A percentile compares a stretch with the other conserved stretches of the same genome.
phyloP scores from a whole-genome alignment of 2,113 vertebrate genomes.

The Collichthys lucidus region DNA sequence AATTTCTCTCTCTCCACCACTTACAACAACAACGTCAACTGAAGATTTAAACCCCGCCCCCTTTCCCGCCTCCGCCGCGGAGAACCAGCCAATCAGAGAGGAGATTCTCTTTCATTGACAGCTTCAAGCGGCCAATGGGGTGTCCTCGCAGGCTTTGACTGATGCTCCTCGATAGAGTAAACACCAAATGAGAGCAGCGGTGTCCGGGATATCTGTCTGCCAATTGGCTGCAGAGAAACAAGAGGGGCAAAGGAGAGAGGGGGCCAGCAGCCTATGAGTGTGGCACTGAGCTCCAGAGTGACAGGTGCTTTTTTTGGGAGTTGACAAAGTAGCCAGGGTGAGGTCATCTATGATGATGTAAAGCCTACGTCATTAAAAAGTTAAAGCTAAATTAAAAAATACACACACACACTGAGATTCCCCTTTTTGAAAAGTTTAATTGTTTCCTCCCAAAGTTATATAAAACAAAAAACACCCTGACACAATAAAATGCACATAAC shows the following conservation, averaged over 20 bases:
- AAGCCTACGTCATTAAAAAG: slow-evolving; percentile 50
- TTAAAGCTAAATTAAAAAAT: slow-evolving; percentile 33
- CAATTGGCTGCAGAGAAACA: slow-evolving; percentile 64
- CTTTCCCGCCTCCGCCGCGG: slow-evolving; percentile 37
- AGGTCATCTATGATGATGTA: slow-evolving; percentile 75
- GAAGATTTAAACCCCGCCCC: slow-evolving; percentile 64
- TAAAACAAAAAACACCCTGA: slow-evolving; percentile 53
- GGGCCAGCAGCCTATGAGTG: slow-evolving; percentile 62
- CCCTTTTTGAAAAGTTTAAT: slow-evolving; percentile 68
- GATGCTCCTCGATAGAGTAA: slow-evolving; percentile 32
- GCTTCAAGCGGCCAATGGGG: slow-evolving; percentile 27
- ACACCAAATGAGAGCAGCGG: slow-evolving; percentile 57
- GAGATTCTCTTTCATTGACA: not conserved
- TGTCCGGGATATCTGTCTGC: slow-evolving; percentile 9
- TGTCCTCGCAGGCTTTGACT: slow-evolving; percentile 3
- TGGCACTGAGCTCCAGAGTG: slow-evolving; percentile 45
- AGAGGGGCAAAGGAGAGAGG: slow-evolving; percentile 21
- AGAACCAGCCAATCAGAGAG: slow-evolving; percentile 69
- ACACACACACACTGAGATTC: not conserved
- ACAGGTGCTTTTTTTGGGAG: slow-evolving; percentile 60
- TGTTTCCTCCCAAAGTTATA: slow-evolving; percentile 19
- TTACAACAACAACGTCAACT: slow-evolving; percentile 88
- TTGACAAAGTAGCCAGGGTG: slow-evolving; percentile 56
- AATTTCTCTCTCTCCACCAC: slow-evolving; percentile 85
- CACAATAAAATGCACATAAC: slow-evolving; percentile 48